Base-by-base conservation (phyloP, 2,797 vertebrate species). In the Nyctibius grandis region DNA sequence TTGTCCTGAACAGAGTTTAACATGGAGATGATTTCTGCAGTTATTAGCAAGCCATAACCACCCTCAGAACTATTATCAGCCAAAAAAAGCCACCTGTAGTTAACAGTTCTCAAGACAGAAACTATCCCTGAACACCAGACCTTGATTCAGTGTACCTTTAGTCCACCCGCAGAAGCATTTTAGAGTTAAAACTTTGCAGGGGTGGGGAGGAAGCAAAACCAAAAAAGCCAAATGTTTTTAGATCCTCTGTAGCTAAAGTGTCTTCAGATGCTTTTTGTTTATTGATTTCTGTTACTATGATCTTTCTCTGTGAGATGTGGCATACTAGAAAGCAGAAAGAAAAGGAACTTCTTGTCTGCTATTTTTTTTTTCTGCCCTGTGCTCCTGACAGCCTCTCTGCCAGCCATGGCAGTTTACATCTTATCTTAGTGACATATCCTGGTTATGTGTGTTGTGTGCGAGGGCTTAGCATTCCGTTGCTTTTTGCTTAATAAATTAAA, bases 401-500 rank as follows among this genome's bases (percentile, higher is more conserved):
- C 81, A 95, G 44, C 38, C 5, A 2, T 78, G 81, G 53, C 57
- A 80, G 47, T 90, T 97, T 94, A 9, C 9, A 1, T 94, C 90
- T 93, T 97, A 89, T 72, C 88, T 88, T 75, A 42, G 48, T 38
- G 78, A 94, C 85, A 89, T 61, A 64, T 88, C 85, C 72, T 91
- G 48, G 33, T 94, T 93, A 90, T 96, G 96, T 92, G 70, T 78
- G 88, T 47, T 57, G 12, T 92, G 26, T 78, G 74, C 1, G 2
- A 80, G 69, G 64, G n/a, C 82, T 89, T 73, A 72, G 69, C 88
- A 90, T 98, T 97, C 97, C 95, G 91, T 51, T 48, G 22, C 53
- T 93, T 88, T 96, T 91, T 51, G 73, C 93, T 96, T 95, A 97
- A 91, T 98, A 98, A 97, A 97, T 97, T 96, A 89, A 93, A 91